Conservation (phyloP, 2,113 vertebrate genomes). For the Hippocampus abdominalis region DNA sequence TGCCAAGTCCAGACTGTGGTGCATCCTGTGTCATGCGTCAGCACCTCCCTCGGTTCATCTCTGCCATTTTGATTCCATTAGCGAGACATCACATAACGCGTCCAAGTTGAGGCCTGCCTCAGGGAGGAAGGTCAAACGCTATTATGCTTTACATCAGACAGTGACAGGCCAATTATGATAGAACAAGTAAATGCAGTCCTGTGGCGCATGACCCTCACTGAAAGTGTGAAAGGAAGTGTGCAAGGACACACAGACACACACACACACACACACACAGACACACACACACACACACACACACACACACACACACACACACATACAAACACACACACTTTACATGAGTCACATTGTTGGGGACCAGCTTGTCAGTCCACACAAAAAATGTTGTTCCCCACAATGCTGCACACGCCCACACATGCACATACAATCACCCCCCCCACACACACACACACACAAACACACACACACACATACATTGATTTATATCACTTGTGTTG, state of each 20-base stretch:
- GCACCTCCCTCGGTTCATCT: neutral
- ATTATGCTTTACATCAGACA: slow-evolving; percentile 21
- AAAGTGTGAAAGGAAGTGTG: neutral
- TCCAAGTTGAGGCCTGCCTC: slow-evolving; percentile 6
- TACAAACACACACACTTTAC: no score
- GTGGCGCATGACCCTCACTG: slow-evolving; percentile 6
- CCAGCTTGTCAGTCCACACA: no score
- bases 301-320: no score
- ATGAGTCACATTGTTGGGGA: no score
- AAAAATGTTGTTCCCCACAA: no score
- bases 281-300: no score
- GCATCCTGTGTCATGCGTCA: neutral
- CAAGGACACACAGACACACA: neutral
- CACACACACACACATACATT: no score
- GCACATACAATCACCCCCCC: no score
- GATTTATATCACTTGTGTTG: no score
- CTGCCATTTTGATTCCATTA: slow-evolving; percentile 15
- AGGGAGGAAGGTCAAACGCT: slow-evolving; percentile 31
- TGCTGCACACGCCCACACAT: neutral
- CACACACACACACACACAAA: no score
- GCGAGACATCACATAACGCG: slow-evolving; percentile 11
- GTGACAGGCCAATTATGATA: slow-evolving; percentile 30
- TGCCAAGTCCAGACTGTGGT: neutral
- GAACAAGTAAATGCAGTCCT: slow-evolving; percentile 18
- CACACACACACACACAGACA: no score